Evolutionary conservation across 92 coral and sea anemone species (phyloP).

Genomic region (Blastomussa wellsi): DNA sequence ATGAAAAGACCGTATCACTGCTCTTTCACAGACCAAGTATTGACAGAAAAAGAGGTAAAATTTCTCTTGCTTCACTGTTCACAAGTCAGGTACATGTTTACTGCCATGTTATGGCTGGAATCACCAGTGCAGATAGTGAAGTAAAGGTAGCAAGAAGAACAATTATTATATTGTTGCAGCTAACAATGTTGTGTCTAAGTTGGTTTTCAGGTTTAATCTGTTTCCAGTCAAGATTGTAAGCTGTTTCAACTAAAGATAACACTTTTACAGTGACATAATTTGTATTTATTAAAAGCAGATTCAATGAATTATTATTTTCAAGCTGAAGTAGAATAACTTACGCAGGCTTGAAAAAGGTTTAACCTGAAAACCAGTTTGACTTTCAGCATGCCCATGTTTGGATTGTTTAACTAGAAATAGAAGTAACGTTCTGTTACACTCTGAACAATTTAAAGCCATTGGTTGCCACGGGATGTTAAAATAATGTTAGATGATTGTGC

Average conservation of each 20-base stretch:
- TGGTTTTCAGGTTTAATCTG: too few species aligned
- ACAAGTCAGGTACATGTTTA: background rate
- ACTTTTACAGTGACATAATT: too few species aligned
- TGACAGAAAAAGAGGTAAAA: slow-evolving; percentile 66
- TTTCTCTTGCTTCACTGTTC: background rate
- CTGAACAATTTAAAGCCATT: background rate
- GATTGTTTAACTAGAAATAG: background rate
- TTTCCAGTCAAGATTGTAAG: too few species aligned
- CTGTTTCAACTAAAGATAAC: too few species aligned
- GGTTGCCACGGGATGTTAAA: background rate
- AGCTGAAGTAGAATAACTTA: too few species aligned
- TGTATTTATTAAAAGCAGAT: too few species aligned
- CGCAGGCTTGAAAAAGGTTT: too few species aligned
- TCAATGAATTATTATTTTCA: too few species aligned
- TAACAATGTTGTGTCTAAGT: too few species aligned
- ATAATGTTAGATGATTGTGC: background rate
- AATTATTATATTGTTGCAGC: too few species aligned
- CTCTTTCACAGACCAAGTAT: slow-evolving; percentile 17
- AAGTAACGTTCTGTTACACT: background rate
- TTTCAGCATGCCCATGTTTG: background rate
- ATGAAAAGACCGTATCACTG: slow-evolving; percentile 75
- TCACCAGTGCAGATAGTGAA: background rate
- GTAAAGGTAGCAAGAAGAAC: background rate
- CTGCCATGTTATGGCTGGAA: background rate
- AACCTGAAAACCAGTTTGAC: too few species aligned